These are phyloP conservation scores for Ascidia mentula DNA, from an alignment of 23 tunicate species.

Conservation along the genomic window DNA sequence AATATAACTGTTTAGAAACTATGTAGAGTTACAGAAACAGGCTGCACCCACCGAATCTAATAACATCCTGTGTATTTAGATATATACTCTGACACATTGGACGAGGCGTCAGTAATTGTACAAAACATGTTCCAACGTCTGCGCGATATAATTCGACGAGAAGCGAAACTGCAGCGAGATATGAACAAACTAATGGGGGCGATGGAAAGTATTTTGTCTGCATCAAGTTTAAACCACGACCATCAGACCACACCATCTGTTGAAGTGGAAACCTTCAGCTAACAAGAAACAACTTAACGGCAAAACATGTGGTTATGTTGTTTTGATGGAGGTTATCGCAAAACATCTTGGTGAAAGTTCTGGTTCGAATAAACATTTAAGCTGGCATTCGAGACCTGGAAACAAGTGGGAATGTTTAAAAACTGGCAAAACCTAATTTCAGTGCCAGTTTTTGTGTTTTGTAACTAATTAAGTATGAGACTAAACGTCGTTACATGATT, in stretches of 20 bases:
- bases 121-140: slow-evolving; percentile 37
- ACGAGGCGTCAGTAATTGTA: slow-evolving; percentile 30
- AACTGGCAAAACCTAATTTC: not conserved
- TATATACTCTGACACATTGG: slow-evolving; percentile 38
- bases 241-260: not conserved
- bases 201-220: slow-evolving; percentile 19
- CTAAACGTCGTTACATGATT: not conserved
- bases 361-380: not conserved
- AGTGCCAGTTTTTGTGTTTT: not conserved
- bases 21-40: too few relatives aligned
- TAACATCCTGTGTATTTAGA: too few relatives aligned
- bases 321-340: not conserved
- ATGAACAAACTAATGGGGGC: slow-evolving; percentile 57
- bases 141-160: slow-evolving; percentile 18
- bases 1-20: too few relatives aligned
- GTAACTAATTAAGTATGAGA: not conserved
- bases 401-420: not conserved
- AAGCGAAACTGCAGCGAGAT: slow-evolving; percentile 43
- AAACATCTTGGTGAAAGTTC: not conserved
- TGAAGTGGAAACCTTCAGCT: not conserved
- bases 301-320: not conserved
- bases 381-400: not conserved
- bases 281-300: too few relatives aligned
- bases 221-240: too few relatives aligned
- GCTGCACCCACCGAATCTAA: too few relatives aligned